Evolutionary conservation across 1,140 invertebrate genomes (phyloP), one percentile per base, ranked within the genome.

Genomic region (Lucilia cuprina): DNA sequence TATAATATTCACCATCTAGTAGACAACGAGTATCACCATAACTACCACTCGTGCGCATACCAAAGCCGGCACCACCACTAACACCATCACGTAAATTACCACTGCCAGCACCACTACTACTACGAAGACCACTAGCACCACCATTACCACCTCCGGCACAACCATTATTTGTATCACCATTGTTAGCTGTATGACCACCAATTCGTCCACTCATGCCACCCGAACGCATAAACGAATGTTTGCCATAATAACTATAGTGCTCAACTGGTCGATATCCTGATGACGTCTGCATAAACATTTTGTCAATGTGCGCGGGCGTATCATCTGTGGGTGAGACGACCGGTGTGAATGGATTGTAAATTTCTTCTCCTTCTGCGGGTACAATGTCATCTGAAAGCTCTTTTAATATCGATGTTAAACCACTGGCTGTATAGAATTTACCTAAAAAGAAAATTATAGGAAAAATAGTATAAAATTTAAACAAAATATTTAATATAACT

Each of bases 221-320:
- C 19, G 86, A 87, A 21, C 89, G 88, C 60, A 89, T 86, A 83
- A 90, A 90, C 85, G 89, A 89, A 87, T 89, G 83, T 85, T 91
- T 91, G 60, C 89, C 89, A 86, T 90, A 91, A 86, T 88, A 90
- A 70, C 65, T 70, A 19, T 70, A 70, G 74, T 91, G 89, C 85
- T 91, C 90, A 83, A 91, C 90, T 83, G 90, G 88, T 86, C 90
- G 88, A 90, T 91, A 91, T 78, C 90, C 90, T 78, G 89, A 90
- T 86, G 90, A 89, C 86, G 90, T 91, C 88, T 91, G 90, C 85
- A 91, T 86, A 85, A 91, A 91, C 89, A 91, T 91, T 88, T 91
- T 91, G 83, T 91, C 90, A 85, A 91, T 90, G 84, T 89, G 88
- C 84, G 90, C 87, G 86, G 88, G 88, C 86, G 88, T 87, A 87